Evolutionary conservation across 1,140 invertebrate species (phyloP).

Genomic region (Bombus waltoni): DNA sequence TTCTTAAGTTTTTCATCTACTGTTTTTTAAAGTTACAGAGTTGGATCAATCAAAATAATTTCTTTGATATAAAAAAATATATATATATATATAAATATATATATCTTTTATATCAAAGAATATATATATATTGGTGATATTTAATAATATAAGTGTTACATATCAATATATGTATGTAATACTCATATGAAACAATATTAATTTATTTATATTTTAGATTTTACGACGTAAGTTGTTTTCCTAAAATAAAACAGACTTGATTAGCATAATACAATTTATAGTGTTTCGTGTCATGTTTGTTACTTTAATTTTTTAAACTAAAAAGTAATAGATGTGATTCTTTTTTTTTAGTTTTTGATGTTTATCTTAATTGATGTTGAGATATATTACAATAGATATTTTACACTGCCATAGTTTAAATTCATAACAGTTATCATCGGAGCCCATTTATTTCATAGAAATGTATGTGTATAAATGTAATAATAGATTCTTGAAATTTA

Average conservation of each 20-base stretch:
- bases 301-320: conserved; percentile 40
- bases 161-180: conserved; percentile 16
- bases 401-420: conserved; percentile 45
- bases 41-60: conserved; percentile 34
- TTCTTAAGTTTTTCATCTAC: conserved; percentile 48
- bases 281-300: conserved; percentile 7
- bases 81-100: neutral
- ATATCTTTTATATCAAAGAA: too few species aligned
- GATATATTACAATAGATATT: conserved; percentile 21
- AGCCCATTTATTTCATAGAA: conserved; percentile 29
- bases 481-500: conserved; percentile 18
- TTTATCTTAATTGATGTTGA: conserved; percentile 2
- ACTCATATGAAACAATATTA: conserved; percentile 4
- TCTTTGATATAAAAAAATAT: neutral
- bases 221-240: neutral
- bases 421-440: conserved; percentile 15
- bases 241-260: conserved; percentile 36
- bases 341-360: conserved; percentile 7
- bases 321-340: conserved; percentile 16
- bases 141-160: conserved; percentile 24
- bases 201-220: conserved; percentile 43
- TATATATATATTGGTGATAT: conserved; percentile 1
- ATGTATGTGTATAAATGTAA: conserved; percentile 37
- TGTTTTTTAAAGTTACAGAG: conserved; percentile 2
- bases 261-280: conserved; percentile 39